Conservation (phyloP, 2,888 invertebrate species). For the Tipula helvola region DNA sequence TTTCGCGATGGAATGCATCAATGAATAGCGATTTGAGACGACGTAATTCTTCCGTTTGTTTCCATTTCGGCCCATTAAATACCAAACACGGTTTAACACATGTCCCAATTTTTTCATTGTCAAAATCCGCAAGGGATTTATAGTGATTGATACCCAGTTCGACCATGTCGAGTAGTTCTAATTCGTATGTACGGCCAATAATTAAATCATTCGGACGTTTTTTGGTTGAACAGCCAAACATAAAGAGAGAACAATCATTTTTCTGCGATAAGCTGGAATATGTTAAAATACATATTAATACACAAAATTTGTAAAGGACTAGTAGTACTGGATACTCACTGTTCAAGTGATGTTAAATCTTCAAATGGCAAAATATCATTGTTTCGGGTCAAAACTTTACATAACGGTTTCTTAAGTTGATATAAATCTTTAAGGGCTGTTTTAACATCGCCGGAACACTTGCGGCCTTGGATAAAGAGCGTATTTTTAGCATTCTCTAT, state of each 20-base stretch:
- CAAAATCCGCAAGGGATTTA: constrained; percentile 66
- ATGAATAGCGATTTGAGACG: constrained; percentile 77
- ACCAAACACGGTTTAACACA: constrained; percentile 85
- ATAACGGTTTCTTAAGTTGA: constrained; percentile 75
- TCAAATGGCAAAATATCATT: constrained; percentile 91
- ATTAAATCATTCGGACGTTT: constrained; percentile 89
- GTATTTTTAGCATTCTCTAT: constrained; percentile 78
- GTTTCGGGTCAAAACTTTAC: constrained; percentile 59
- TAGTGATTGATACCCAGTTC: constrained; percentile 85
- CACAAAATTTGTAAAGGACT: neutral
- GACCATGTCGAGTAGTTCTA: constrained; percentile 86
- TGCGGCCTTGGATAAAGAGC: constrained; percentile 74
- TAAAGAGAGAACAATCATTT: constrained; percentile 79
- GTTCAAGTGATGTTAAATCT: constrained; percentile 69
- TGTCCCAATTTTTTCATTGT: constrained; percentile 58
- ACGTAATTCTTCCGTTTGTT: constrained; percentile 63
- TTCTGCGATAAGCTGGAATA: constrained; percentile 53
- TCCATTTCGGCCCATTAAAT: constrained; percentile 87
- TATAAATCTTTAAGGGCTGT: constrained; percentile 76
- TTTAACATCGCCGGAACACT: constrained; percentile 56
- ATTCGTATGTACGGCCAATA: constrained; percentile 80
- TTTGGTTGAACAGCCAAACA: constrained; percentile 85
- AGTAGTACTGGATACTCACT: constrained; percentile 34
- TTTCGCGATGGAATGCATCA: constrained; percentile 73
- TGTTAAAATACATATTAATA: neutral